Conservation (phyloP, 2,797 vertebrate genomes). For the Holocentrus rufus region DNA sequence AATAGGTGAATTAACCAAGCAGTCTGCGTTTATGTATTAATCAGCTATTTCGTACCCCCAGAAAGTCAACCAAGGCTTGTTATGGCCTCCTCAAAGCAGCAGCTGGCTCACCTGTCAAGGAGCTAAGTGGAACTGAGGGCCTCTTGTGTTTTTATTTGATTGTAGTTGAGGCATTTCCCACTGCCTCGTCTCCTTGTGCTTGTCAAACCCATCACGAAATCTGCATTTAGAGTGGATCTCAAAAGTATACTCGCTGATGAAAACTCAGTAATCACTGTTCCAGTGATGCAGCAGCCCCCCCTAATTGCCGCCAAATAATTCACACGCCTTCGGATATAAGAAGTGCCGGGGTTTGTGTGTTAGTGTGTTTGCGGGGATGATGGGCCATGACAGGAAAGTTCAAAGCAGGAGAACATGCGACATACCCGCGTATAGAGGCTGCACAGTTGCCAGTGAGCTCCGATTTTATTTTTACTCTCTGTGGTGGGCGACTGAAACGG, state of each 20-base stretch:
- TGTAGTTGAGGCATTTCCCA: constrained; percentile 62
- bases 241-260: constrained; percentile 53
- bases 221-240: constrained; percentile 74
- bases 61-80: constrained; percentile 3
- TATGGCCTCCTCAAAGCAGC: constrained; percentile 9
- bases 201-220: constrained; percentile 73
- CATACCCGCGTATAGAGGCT: constrained; percentile 22
- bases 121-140: constrained; percentile 59
- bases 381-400: constrained; percentile 54
- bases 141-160: constrained; percentile 69
- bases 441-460: constrained; percentile 2
- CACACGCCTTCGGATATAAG: constrained; percentile 47
- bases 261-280: constrained; percentile 44
- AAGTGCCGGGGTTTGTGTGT: constrained; percentile 26
- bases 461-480: constrained; percentile 48
- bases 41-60: not conserved
- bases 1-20: not conserved
- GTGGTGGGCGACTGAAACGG: constrained; percentile 34
- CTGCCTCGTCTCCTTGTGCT: constrained; percentile 49
- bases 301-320: constrained; percentile 74
- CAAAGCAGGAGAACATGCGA: constrained; percentile 33
- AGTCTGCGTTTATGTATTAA: not conserved
- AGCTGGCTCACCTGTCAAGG: constrained; percentile 55
- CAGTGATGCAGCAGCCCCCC: constrained; percentile 30
- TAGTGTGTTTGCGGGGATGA: constrained; percentile 33